Evolutionary conservation across 2,888 invertebrate genomes (phyloP).

Genomic region (Stenoptilia bipunctidactyla): DNA sequence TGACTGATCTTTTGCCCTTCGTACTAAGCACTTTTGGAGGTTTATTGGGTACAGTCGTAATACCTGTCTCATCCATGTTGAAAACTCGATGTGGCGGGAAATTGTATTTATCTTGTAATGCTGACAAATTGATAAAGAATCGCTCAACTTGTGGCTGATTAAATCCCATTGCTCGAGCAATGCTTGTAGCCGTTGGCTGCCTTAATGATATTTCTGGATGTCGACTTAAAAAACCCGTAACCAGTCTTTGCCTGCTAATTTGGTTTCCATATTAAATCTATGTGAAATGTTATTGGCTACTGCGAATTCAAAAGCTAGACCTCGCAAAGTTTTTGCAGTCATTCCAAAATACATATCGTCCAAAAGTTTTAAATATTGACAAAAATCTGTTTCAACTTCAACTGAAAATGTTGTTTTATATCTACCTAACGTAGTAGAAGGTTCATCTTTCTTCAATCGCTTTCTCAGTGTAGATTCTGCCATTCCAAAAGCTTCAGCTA

Average conservation of each 20-base stretch:
- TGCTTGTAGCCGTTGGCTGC: conserved; percentile 10
- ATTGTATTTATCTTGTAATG: conserved; percentile 8
- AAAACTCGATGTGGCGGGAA: conserved; percentile 9
- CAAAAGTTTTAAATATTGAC: conserved; percentile 4
- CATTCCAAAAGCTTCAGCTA: too few species aligned
- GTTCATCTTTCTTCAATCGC: too few species aligned
- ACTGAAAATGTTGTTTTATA: conserved; percentile 6
- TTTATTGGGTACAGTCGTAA: conserved; percentile 8
- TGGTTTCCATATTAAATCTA: conserved; percentile 4
- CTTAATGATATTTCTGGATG: conserved; percentile 12
- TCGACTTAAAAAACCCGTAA: conserved; percentile 10
- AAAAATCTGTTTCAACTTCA: conserved; percentile 8
- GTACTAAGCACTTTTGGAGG: background rate
- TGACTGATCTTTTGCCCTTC: too few species aligned
- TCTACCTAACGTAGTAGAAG: background rate
- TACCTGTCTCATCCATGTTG: conserved; percentile 15
- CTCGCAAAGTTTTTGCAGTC: conserved; percentile 6
- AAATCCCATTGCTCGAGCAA: conserved; percentile 13
- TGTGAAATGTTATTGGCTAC: conserved; percentile 8
- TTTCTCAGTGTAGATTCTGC: too few species aligned
- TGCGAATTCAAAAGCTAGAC: conserved; percentile 8
- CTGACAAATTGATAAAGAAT: conserved; percentile 9
- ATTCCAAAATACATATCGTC: conserved; percentile 10
- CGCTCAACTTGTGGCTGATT: conserved; percentile 9
- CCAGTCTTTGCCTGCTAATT: conserved; percentile 13